Conservation (phyloP, 2,797 vertebrate genomes). For the Clarias laeviceps region DNA sequence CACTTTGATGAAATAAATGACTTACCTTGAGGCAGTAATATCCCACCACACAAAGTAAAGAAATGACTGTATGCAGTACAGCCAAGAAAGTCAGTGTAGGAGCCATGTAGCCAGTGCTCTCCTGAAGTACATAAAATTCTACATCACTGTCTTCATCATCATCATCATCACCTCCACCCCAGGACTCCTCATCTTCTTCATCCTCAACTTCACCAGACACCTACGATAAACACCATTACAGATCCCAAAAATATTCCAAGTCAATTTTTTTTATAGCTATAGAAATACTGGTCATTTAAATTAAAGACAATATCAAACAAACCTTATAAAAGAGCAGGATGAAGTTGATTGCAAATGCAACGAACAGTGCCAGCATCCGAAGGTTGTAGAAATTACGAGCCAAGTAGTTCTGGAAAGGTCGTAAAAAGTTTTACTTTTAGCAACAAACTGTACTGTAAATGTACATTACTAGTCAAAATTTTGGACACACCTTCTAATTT, state of each 20-base stretch:
- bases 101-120: conserved; percentile 94
- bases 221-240: conserved; percentile 63
- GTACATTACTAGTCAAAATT: background rate
- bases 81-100: conserved; percentile 89
- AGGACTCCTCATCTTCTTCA: conserved; percentile 73
- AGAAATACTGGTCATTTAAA: background rate
- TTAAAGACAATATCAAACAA: conserved; percentile 37
- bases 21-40: conserved; percentile 94
- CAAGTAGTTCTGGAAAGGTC: conserved; percentile 86
- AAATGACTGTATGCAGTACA: conserved; percentile 90
- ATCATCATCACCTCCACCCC: conserved; percentile 79
- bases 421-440: conserved; percentile 30
- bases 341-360: conserved; percentile 98
- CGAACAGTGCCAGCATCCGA: conserved; percentile 93
- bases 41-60: conserved; percentile 89
- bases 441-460: background rate
- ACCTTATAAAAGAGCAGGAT: conserved; percentile 99
- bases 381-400: conserved; percentile 99
- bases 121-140: conserved; percentile 95
- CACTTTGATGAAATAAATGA: background rate
- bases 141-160: conserved; percentile 84
- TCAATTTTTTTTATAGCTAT: background rate
- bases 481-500: too few relatives aligned
- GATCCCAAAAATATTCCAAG: background rate
- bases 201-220: conserved; percentile 85